A percentile compares a stretch with the other conserved stretches of the same genome.
These are phyloP conservation scores for Perognathus longimembris DNA, from an alignment of 2,113 vertebrate genomes.

Conservation along the genomic window DNA sequence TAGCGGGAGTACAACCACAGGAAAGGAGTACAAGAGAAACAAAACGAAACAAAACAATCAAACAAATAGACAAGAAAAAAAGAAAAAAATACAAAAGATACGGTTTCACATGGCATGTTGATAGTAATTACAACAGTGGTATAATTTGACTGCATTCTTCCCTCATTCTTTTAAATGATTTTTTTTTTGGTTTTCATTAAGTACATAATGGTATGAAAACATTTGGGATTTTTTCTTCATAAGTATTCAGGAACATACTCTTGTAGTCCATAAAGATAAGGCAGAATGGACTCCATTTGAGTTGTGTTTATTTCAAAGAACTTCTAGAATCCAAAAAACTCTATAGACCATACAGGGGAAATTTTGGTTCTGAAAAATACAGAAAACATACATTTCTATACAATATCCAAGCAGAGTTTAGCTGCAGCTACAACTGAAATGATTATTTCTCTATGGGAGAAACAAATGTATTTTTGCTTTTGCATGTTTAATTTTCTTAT, in stretches of 20 bases:
- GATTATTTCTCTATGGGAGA: neutral
- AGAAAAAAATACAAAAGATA: too few species aligned
- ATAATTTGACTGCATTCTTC: too few species aligned
- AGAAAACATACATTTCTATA: neutral
- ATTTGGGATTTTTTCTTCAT: neutral
- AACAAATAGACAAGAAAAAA: too few species aligned
- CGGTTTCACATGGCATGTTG: too few species aligned
- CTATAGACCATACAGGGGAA: neutral
- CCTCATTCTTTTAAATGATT: neutral
- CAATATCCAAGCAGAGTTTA: neutral
- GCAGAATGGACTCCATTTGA: neutral
- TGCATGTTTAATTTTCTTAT: constrained; percentile 2
- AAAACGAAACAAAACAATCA: too few species aligned
- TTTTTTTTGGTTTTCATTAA: neutral
- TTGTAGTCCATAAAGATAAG: constrained; percentile 13
- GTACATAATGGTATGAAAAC: neutral
- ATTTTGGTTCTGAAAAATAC: constrained; percentile 16
- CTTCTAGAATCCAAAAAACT: neutral
- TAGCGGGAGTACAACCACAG: too few species aligned
- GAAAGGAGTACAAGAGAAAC: too few species aligned
- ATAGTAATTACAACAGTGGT: too few species aligned
- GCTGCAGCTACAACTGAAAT: neutral
- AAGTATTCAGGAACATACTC: neutral
- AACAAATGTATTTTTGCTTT: constrained; percentile 35
- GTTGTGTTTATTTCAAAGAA: neutral